These are phyloP conservation scores for Halcyon smyrnensis DNA, from an alignment of 2,797 vertebrate species.

Conservation along the genomic window DNA sequence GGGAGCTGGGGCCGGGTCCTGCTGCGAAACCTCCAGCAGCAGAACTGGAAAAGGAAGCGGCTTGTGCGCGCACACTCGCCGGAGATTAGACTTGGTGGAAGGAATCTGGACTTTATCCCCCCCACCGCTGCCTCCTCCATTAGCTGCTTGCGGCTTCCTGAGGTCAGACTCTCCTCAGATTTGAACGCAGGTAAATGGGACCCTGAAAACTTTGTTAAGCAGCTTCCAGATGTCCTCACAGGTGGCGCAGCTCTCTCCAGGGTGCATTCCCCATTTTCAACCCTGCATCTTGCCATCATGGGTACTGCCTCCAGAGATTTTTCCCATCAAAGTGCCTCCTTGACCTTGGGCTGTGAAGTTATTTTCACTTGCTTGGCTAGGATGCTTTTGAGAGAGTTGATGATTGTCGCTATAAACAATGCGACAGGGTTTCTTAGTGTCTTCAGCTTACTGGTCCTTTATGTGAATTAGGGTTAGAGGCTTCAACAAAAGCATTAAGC, in stretches of 20 bases:
- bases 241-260: not conserved
- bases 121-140: not conserved
- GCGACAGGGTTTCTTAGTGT: not conserved
- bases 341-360: not conserved
- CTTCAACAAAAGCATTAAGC: not conserved
- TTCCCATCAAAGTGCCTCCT: not conserved
- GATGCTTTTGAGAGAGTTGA: not conserved
- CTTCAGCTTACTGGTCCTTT: not conserved
- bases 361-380: not conserved
- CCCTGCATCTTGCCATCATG: not conserved
- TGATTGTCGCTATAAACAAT: not conserved
- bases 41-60: not conserved
- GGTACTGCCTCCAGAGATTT: not conserved
- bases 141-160: not conserved
- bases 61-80: not conserved
- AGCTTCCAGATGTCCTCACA: not conserved
- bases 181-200: not conserved
- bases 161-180: not conserved
- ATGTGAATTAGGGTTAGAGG: not conserved
- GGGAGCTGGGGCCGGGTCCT: not conserved
- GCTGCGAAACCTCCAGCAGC: not conserved
- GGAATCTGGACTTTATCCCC: conserved; percentile 59
- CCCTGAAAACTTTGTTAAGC: not conserved
- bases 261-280: not conserved
- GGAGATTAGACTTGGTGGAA: conserved; percentile 26